Base-by-base conservation (phyloP, 2,113 vertebrate genomes). In the Helogale parvula region DNA sequence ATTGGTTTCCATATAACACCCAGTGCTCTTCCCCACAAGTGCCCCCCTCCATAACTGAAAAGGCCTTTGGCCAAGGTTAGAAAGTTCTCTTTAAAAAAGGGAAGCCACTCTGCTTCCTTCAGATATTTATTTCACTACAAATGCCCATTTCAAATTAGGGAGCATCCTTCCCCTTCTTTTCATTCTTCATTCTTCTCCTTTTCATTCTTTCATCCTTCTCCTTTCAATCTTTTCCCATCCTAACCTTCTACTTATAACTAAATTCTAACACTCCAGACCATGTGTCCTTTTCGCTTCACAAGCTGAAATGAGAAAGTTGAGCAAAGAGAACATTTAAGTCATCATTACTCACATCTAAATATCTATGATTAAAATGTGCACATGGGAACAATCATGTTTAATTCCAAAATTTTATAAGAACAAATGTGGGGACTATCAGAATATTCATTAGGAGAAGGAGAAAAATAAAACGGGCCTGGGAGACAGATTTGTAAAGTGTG, bases 401-500 rank as follows among this genome's bases (percentile, higher is more conserved):
- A 92, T 82, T 80, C 69, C 92, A 52, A 35, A 79, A 72, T 80
- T 88, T 86, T 96, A 57, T 71, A 66, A 88, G 80, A 96, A 85
- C 82, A 95, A 25, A 17, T 93, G 94, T 92, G 83, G 23, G 0
- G 13, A 13, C 1, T 69, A n/a, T 50, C 38, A 41, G 90, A 94
- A 85, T 82, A 11, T 93, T 98, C 31, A 0, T 96, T 88, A 63
- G 52, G 68, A 57, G 52, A 97, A 85, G 33, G 14, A 57, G 86
- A 96, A 98, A 83, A 97, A 96, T 77, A 47, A 90, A 98, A 98
- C 9, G 89, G 97, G 88, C 93, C 97, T 76, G 72, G 60, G 93
- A 98, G 98, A 98, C 98, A 98, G 96, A 98, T 98, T 95, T 97
- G 45, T 84, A 85, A 94, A 96, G 97, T 97, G 98, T 95, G 98